phyloP scores from a whole-genome alignment of 2,113 vertebrate genomes.

The Oreochromis niloticus region DNA sequence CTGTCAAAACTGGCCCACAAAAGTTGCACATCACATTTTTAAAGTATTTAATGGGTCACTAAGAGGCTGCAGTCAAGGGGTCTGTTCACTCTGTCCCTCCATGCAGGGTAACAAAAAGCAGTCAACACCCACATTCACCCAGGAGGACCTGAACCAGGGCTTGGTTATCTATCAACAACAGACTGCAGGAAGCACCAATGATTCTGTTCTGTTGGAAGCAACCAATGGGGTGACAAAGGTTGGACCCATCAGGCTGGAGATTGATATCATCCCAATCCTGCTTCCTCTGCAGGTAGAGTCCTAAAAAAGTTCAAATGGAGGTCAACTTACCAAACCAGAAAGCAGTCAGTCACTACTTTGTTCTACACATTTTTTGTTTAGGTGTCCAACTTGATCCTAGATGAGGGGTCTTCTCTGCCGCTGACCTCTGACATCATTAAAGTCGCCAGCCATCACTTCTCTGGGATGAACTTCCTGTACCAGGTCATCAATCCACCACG shows the following conservation, averaged over 20 bases:
- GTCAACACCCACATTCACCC: slow-evolving; percentile 72
- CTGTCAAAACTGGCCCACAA: background rate
- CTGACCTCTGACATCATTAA: slow-evolving; percentile 73
- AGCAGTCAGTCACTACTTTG: background rate
- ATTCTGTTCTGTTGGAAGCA: slow-evolving; percentile 74
- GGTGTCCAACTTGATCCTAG: slow-evolving; percentile 71
- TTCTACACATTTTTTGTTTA: background rate
- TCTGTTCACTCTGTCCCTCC: background rate
- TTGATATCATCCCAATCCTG: slow-evolving; percentile 76
- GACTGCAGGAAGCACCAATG: slow-evolving; percentile 55
- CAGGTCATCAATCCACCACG: slow-evolving; percentile 73
- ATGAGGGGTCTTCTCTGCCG: slow-evolving; percentile 76
- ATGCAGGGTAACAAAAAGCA: background rate
- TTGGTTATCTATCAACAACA: slow-evolving; percentile 77
- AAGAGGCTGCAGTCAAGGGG: background rate
- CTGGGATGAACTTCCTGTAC: slow-evolving; percentile 77
- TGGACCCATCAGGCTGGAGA: slow-evolving; percentile 63
- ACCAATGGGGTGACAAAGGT: slow-evolving; percentile 73
- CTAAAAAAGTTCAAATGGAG: background rate
- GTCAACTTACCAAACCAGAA: background rate
- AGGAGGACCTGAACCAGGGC: slow-evolving; percentile 78
- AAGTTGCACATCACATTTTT: too few relatives aligned
- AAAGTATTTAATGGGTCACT: background rate
- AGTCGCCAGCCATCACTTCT: slow-evolving; percentile 76
- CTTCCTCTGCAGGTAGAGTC: slow-evolving; percentile 73